phyloP scores from a whole-genome alignment of 2,113 vertebrate genomes.

The Rattus rattus region DNA sequence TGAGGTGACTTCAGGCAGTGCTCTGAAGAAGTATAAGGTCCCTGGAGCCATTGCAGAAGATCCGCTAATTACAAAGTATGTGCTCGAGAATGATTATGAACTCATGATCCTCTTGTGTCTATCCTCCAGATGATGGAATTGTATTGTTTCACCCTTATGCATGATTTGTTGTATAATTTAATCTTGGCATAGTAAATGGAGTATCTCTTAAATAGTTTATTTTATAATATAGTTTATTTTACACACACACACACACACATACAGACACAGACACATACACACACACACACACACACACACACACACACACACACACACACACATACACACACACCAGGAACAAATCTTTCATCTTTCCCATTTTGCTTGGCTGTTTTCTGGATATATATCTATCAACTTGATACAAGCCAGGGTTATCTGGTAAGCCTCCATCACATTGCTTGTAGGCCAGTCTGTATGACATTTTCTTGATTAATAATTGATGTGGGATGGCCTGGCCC shows the following conservation, averaged over 20 bases:
- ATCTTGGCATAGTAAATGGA: neutral
- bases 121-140: neutral
- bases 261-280: neutral
- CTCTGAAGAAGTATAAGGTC: neutral
- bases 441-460: neutral
- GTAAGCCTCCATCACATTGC: neutral
- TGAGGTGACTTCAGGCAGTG: neutral
- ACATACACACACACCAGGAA: neutral
- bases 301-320: neutral
- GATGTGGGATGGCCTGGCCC: neutral
- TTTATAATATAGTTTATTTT: neutral
- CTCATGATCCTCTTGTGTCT: neutral
- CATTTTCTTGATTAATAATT: neutral
- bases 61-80: neutral
- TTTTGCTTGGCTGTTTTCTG: neutral
- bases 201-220: slow-evolving; percentile 24
- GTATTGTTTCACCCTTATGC: neutral
- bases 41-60: neutral
- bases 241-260: neutral
- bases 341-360: neutral
- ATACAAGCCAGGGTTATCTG: neutral
- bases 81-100: neutral
- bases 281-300: neutral
- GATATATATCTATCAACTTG: neutral
- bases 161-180: neutral